These are phyloP conservation scores for Spodoptera litura DNA, from an alignment of 1,140 invertebrate genomes.

Conservation along the genomic window DNA sequence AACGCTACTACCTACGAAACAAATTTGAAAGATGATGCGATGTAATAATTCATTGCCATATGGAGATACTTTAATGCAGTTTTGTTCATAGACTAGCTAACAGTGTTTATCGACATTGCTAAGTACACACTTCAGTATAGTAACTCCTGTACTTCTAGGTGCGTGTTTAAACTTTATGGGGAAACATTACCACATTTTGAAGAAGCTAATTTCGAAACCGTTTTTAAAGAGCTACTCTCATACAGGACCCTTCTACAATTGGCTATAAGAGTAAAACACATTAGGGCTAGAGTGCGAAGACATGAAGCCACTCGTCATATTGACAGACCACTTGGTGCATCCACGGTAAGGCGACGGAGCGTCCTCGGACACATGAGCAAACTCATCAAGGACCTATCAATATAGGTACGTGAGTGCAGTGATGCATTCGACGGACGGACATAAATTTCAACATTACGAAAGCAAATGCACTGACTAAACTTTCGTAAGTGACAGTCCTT, in stretches of 20 bases:
- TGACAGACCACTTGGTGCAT: constrained; percentile 62
- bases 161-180: not conserved
- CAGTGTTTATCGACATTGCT: no score
- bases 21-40: no score
- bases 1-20: no score
- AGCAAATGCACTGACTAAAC: constrained; percentile 5
- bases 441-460: constrained; percentile 21
- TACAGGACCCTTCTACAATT: not conserved
- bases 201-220: constrained; percentile 14
- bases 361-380: constrained; percentile 43
- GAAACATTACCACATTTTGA: not conserved
- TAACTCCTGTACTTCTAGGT: no score
- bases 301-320: constrained; percentile 53
- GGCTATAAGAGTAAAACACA: constrained; percentile 25
- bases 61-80: no score
- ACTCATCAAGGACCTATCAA: constrained; percentile 42
- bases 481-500: not conserved
- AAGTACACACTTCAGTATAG: no score
- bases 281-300: constrained; percentile 50
- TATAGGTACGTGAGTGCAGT: constrained; percentile 17
- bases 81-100: no score
- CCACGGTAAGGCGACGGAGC: constrained; percentile 51
- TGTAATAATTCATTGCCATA: no score
- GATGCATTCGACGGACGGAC: constrained; percentile 1
- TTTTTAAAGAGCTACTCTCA: not conserved